Evolutionary conservation across 2,113 vertebrate species (phyloP), one percentile per base, ranked within the genome.

Genomic region (Rostratula benghalensis): DNA sequence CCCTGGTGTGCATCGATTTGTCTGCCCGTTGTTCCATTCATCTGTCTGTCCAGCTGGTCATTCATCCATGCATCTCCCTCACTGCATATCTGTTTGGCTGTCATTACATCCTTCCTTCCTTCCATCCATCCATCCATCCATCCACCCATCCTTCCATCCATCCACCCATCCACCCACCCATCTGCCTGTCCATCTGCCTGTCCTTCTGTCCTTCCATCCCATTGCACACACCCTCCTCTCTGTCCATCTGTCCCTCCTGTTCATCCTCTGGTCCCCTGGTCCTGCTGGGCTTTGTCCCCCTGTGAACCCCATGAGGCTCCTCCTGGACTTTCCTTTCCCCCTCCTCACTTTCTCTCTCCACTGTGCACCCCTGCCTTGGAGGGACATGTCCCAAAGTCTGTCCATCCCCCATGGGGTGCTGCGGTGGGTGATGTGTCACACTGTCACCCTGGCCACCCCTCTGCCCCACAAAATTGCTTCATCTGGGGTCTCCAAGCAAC

Each of bases 301-400:
- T 7, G 1, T 5, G 51, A 56, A 43, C 13, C 20, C 9, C 2
- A 2, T 2, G 3, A 59, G 53, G 3, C 41, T 80, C 54, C 50
- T 65, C 54, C 69, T 33, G 27, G 30, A 35, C 11, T 77, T 77
- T 77, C 35, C 61, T 35, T 53, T 67, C n/a, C 60, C 41, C 9
- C 6, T 21, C 9, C 59, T 12, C 57, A 39, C 30, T 56, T 48
- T 20, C 23, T 31, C n/a, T 13, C 28, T 60, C 23, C 41, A 9
- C 22, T 2, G 1, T 0, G 5, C 54, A 23, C 3, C 27, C 17
- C 37, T 22, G 14, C 5, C 27, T 33, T 1, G 0, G 16, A n/a
- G n/a, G 51, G 46, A 68, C 0, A 0, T 16, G 35, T 81, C 53
- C 37, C 51, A 63, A 7, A 10, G 2, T 24, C 61, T 24, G 31